Evolutionary conservation across 2,888 invertebrate genomes (phyloP).

Genomic region (Habroteleia sp.): DNA sequence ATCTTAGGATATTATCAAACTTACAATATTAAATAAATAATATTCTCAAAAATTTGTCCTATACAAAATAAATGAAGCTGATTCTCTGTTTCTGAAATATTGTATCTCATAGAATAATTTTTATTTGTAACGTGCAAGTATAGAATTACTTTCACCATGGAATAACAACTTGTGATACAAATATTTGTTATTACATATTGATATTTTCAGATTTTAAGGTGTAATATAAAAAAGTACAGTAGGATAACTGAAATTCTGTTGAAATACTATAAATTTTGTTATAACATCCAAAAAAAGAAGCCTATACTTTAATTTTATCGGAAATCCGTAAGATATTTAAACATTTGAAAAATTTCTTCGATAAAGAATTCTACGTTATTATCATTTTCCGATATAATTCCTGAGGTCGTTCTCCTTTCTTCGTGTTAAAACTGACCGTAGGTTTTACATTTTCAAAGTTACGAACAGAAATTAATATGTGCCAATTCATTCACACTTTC

Average conservation of each 20-base stretch:
- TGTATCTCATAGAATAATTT: too few relatives aligned
- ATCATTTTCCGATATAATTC: conserved; percentile 47
- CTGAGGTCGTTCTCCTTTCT: conserved; percentile 47
- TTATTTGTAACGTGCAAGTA: too few relatives aligned
- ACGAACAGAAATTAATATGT: conserved; percentile 22
- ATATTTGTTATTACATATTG: conserved; percentile 32
- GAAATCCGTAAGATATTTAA: conserved; percentile 42
- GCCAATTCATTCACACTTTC: conserved; percentile 37
- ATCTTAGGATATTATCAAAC: too few relatives aligned
- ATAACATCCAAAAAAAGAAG: conserved; percentile 9
- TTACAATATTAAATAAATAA: too few relatives aligned
- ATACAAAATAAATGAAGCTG: conserved; percentile 4
- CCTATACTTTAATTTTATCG: conserved; percentile 32
- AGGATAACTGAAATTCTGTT: conserved; percentile 24
- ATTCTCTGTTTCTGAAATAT: background rate
- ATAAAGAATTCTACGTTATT: conserved; percentile 40
- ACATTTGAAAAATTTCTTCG: conserved; percentile 28
- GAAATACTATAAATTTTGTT: conserved; percentile 11
- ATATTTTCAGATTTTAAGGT: conserved; percentile 31
- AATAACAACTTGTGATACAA: conserved; percentile 29
- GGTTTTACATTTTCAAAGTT: conserved; percentile 8
- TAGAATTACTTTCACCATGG: too few relatives aligned
- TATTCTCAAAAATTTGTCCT: too few relatives aligned
- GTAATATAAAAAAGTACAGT: conserved; percentile 25
- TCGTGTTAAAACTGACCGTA: conserved; percentile 2